These are phyloP conservation scores for Numida meleagris DNA, from an alignment of 2,113 vertebrate genomes.

Conservation along the genomic window DNA sequence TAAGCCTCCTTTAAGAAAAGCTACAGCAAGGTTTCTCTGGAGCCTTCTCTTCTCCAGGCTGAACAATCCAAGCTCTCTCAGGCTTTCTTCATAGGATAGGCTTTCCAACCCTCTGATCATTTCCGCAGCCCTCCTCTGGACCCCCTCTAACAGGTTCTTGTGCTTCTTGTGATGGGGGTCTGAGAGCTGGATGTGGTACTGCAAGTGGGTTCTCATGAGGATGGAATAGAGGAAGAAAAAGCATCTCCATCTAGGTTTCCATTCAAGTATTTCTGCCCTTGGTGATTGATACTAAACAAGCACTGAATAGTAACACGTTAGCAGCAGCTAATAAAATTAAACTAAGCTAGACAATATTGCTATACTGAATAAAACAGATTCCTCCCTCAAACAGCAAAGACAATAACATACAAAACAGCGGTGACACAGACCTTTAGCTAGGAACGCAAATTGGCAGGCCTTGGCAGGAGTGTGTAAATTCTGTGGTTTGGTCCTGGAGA, in stretches of 20 bases:
- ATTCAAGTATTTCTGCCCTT: neutral
- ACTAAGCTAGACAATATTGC: neutral
- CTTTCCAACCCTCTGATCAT: neutral
- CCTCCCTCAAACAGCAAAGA: neutral
- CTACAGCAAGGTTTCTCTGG: neutral
- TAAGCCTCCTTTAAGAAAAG: neutral
- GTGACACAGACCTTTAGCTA: neutral
- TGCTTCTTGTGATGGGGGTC: neutral
- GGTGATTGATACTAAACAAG: neutral
- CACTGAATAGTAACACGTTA: neutral
- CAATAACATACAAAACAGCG: neutral
- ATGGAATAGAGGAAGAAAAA: neutral
- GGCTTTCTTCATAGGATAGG: neutral
- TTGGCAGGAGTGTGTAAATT: neutral
- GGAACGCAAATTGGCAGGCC: neutral
- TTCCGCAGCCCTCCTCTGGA: neutral
- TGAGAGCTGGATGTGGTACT: neutral
- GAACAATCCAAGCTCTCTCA: neutral
- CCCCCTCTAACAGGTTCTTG: neutral
- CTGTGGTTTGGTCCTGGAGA: conserved; percentile 39
- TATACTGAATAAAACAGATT: neutral
- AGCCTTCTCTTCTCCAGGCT: neutral
- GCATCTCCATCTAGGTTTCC: neutral
- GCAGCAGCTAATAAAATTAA: neutral
- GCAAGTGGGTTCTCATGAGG: neutral